Evolutionary conservation across 1,140 invertebrate species (phyloP), one percentile per base, ranked within the genome.

Genomic region (Neomicropteryx cornuta): DNA sequence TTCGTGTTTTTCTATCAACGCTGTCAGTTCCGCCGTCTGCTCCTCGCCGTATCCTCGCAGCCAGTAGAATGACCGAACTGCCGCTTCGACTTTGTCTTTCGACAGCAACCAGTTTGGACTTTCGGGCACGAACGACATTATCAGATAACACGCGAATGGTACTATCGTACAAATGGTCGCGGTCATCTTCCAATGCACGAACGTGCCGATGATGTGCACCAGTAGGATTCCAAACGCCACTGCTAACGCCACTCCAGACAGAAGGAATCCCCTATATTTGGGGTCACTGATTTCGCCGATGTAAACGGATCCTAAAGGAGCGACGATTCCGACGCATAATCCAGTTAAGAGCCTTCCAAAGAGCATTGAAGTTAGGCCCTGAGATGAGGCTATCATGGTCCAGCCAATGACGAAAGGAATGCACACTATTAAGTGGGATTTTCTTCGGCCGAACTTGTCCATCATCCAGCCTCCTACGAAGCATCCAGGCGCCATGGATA

Each of bases 31-130:
- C 4, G 48, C 48, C 38, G 61, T 57, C 0, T 72, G 62, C 41
- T 68, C 61, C 3, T 59, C 50, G 4, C 56, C 56, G 33, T 59
- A 52, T 13, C 72, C 72, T 53, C 72, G 55, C 14, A 72, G 52
- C 72, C 67, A 71, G 3, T 50, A 48, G 36, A 71, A 79, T 1
- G 68, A 51, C 38, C 62, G 55, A 3, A 62, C 45, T 1, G 74
- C 76, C 22, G 68, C 53, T 38, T 70, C 58, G 2, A 61, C 50
- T 39, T 62, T 50, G 13, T 70, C 70, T 46, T 72, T 70, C 3
- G 69, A 62, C 0, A 74, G 64, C 29, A 81, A 54, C 79, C 79
- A 87, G 2, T 73, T 66, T 1, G 83, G 83, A 37, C 81, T 82
- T 55, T 87, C 83, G 0, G 80, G 80, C 2, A 76, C 60, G 13